Conservation (phyloP, 2,797 vertebrate genomes). For the Crypturellus tataupa region DNA sequence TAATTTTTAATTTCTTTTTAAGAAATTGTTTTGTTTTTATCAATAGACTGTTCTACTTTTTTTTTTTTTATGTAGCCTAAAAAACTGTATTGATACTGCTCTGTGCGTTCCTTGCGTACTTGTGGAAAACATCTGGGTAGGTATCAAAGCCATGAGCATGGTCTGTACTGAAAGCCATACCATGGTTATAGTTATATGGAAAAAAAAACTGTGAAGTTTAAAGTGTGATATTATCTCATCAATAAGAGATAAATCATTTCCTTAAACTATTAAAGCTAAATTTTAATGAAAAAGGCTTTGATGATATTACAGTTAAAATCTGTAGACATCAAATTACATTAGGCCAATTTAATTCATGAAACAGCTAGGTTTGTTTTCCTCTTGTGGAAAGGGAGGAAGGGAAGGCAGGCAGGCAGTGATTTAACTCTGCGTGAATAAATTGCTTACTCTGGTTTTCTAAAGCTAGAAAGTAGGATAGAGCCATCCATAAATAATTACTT, state of each 20-base stretch:
- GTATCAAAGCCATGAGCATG: not conserved
- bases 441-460: conserved; percentile 60
- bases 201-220: conserved; percentile 21
- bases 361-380: conserved; percentile 51
- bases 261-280: conserved; percentile 34
- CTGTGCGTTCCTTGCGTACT: conserved; percentile 12
- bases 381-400: conserved; percentile 1
- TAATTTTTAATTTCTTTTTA: not conserved
- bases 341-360: conserved; percentile 41
- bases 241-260: conserved; percentile 35
- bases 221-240: conserved; percentile 3
- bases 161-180: not conserved
- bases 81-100: conserved; percentile 28
- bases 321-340: conserved; percentile 50
- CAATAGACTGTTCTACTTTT: conserved; percentile 42
- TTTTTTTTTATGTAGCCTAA: conserved; percentile 4
- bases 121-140: not conserved
- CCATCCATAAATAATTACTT: conserved; percentile 66
- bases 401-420: conserved; percentile 23
- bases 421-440: conserved; percentile 78
- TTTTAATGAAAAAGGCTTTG: not conserved
- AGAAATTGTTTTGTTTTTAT: conserved; percentile 39
- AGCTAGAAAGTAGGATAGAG: conserved; percentile 58
- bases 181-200: not conserved
- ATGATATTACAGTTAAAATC: conserved; percentile 47